Base-by-base conservation (phyloP, 2,113 vertebrate genomes). In the Ptilonorhynchus violaceus region DNA sequence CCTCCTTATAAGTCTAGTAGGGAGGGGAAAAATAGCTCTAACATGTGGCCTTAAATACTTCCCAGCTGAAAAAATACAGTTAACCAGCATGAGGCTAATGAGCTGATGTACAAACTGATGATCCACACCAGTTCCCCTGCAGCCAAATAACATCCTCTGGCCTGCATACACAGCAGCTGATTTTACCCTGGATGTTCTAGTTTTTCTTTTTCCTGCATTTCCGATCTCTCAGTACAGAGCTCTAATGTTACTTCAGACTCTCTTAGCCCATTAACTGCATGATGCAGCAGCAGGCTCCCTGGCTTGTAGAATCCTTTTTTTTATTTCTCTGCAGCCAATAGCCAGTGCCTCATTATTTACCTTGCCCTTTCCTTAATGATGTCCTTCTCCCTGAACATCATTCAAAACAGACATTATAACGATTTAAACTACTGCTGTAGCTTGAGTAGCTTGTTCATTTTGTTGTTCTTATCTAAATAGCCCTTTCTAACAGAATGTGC, bases 61-160 rank as follows among this genome's bases (percentile, higher is more conserved):
- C 82, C 69, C 94, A 96, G 83, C 79, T 86, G 86, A 95, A 82
- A 93, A 92, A 92, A 96, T 89, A 89, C 86, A 85, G 79, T 94
- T 82, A 85, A 91, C 70, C 90, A 96, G 84, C 67, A 70, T 95
- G 86, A 84, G 88, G 85, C 59, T 94, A 96, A 92, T 88, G 63
- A 93, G 59, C 53, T 96, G 93, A 81, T 85, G 92, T 85, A 90
- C 92, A 91, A 92, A 81, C 91, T 85, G 90, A 95, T 93, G 86
- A 91, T 85, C 88, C 93, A 91, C 85, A 85, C 63, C 46, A 85
- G 67, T 93, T 84, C 37, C 76, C 58, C 50, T 75, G 52, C 55
- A 84, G 79, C 62, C 68, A 91, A 85, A 89, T 37, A 85, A 86
- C 93, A 93, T 96, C 76, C 44, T 92, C 55, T 69, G 47, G 67